Conservation (phyloP, 53 echinoderm and acorn worm species). For the Zoroaster sp. region DNA sequence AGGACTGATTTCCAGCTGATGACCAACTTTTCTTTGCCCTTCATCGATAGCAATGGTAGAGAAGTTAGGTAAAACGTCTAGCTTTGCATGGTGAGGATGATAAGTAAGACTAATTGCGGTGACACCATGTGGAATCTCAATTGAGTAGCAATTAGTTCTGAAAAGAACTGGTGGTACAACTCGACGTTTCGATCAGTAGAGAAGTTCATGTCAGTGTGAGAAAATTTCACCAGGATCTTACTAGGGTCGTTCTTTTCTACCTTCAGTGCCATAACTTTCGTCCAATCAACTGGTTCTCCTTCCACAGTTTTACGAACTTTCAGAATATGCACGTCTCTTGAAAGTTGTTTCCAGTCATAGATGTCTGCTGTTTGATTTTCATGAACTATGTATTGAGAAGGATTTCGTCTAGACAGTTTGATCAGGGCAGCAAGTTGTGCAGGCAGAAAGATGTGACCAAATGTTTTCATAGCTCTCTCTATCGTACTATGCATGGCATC, state of each 20-base stretch:
- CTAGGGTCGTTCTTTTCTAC: conserved; percentile 8
- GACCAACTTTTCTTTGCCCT: too few species aligned
- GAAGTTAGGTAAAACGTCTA: too few species aligned
- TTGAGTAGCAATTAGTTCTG: too few species aligned
- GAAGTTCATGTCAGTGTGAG: conserved; percentile 7
- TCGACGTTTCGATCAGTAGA: too few species aligned
- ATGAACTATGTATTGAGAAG: too few species aligned
- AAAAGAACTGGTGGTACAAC: too few species aligned
- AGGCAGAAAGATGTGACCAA: conserved; percentile 57
- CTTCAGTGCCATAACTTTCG: conserved; percentile 33
- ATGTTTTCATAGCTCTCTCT: conserved; percentile 46
- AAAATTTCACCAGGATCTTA: conserved; percentile 49
- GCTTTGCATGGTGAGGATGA: too few species aligned
- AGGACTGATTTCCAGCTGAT: too few species aligned
- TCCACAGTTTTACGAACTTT: conserved; percentile 41
- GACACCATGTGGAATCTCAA: too few species aligned
- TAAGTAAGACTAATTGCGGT: too few species aligned
- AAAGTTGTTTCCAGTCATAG: conserved; percentile 47
- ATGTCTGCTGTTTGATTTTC: too few species aligned
- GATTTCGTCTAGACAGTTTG: conserved; percentile 5
- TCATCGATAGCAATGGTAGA: neutral
- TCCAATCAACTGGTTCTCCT: conserved; percentile 57
- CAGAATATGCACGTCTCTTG: conserved; percentile 10
- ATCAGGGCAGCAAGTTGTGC: conserved; percentile 57
- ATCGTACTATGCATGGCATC: conserved; percentile 73